Evolutionary conservation across 2,888 invertebrate genomes (phyloP).

Genomic region (Fabriciana adippe): DNA sequence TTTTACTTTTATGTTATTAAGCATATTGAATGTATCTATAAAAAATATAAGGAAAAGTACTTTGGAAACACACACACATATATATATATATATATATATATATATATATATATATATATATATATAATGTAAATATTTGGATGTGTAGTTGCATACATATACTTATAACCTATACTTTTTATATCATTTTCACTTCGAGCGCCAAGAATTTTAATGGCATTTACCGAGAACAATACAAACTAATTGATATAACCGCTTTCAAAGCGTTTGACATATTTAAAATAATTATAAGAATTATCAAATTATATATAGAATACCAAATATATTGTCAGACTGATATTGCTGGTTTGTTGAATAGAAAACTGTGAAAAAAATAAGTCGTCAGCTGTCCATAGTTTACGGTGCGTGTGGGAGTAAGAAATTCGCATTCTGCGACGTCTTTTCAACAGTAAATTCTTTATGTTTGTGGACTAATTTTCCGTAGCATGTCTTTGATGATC

Average conservation of each 20-base stretch:
- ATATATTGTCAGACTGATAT: constrained; percentile 4
- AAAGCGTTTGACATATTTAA: constrained; percentile 3
- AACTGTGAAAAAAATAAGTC: constrained; percentile 15
- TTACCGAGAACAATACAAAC: neutral
- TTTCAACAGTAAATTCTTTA: neutral
- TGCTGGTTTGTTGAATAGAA: constrained; percentile 12
- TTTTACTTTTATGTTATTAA: no score
- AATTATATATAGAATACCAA: constrained; percentile 1
- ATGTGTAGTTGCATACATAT: no score
- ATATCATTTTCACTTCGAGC: neutral
- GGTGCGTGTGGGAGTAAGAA: constrained; percentile 28
- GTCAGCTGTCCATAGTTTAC: constrained; percentile 29
- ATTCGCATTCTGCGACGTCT: constrained; percentile 3
- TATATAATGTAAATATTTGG: no score
- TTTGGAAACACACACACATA: no score
- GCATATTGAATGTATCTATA: no score
- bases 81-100: no score
- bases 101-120: no score
- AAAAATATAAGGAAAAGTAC: no score
- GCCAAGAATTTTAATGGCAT: constrained; percentile 10
- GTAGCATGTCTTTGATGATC: constrained; percentile 7
- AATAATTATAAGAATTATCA: neutral
- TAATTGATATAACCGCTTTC: neutral
- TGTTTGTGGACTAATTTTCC: constrained; percentile 1
- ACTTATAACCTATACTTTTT: neutral